Conservation (phyloP, 2,888 invertebrate genomes). For the Napeogenes sylphis region DNA sequence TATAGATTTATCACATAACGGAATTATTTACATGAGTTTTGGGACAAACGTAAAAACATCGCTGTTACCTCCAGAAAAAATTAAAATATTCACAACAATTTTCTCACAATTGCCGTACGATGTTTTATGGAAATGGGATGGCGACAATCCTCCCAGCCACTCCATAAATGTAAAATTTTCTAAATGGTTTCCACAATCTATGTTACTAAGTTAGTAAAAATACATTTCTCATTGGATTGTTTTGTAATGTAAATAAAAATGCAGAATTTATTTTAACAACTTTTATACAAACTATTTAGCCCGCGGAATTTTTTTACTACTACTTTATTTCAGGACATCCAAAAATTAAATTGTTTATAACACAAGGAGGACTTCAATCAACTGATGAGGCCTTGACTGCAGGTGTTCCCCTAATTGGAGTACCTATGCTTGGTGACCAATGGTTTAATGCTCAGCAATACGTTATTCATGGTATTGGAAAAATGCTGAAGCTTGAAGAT, state of each 20-base stretch:
- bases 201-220: constrained; percentile 42
- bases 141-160: constrained; percentile 28
- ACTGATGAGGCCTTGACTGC: constrained; percentile 59
- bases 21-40: constrained; percentile 64
- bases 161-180: constrained; percentile 52
- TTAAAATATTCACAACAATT: constrained; percentile 44
- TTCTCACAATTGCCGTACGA: constrained; percentile 57
- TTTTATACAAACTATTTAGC: too few species aligned
- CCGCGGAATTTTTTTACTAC: not conserved
- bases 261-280: not conserved
- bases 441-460: constrained; percentile 50
- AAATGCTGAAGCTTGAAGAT: constrained; percentile 37
- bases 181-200: constrained; percentile 59
- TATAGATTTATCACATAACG: constrained; percentile 53
- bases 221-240: not conserved
- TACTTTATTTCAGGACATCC: constrained; percentile 46
- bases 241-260: not conserved
- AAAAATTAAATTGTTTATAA: constrained; percentile 62
- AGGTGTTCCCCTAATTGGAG: constrained; percentile 52
- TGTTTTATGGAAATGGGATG: constrained; percentile 58
- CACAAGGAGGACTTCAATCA: constrained; percentile 63
- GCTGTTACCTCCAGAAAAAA: constrained; percentile 44
- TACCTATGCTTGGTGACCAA: constrained; percentile 61
- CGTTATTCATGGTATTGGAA: constrained; percentile 42
- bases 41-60: constrained; percentile 56